phyloP scores from a whole-genome alignment of 2,888 invertebrate species.

The Aleiodes leptofemur region DNA sequence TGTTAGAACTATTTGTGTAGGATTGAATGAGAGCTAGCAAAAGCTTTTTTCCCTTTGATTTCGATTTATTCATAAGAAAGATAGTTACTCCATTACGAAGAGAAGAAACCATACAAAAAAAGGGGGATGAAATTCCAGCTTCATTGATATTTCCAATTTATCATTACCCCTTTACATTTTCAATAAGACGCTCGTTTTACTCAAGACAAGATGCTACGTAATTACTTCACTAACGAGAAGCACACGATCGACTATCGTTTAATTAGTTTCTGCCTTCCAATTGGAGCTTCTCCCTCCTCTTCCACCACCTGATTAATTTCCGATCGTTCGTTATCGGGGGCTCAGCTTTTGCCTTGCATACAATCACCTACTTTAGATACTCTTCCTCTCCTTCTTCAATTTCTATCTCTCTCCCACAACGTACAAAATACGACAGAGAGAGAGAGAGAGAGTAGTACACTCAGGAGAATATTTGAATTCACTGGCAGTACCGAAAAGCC shows the following conservation, averaged over 20 bases:
- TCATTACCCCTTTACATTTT: not conserved
- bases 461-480: slow-evolving; percentile 1
- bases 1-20: no score
- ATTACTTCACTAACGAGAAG: slow-evolving; percentile 54
- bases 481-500: not conserved
- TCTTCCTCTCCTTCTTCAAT: slow-evolving; percentile 7
- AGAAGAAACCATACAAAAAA: no score
- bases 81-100: no score
- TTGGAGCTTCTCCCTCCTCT: slow-evolving; percentile 28
- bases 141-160: no score
- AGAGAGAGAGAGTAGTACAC: not conserved
- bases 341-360: not conserved
- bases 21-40: no score
- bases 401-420: not conserved
- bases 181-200: slow-evolving; percentile 4
- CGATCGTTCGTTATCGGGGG: slow-evolving; percentile 39
- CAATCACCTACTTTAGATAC: slow-evolving; percentile 11
- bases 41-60: no score
- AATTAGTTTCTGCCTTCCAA: slow-evolving; percentile 52
- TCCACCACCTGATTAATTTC: slow-evolving; percentile 52
- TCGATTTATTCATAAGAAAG: no score
- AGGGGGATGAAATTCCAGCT: no score
- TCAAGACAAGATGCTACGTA: slow-evolving; percentile 35
- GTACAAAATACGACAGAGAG: no score
- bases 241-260: slow-evolving; percentile 52